phyloP scores from a whole-genome alignment of 2,888 invertebrate species.

The Dioctria rufipes region DNA sequence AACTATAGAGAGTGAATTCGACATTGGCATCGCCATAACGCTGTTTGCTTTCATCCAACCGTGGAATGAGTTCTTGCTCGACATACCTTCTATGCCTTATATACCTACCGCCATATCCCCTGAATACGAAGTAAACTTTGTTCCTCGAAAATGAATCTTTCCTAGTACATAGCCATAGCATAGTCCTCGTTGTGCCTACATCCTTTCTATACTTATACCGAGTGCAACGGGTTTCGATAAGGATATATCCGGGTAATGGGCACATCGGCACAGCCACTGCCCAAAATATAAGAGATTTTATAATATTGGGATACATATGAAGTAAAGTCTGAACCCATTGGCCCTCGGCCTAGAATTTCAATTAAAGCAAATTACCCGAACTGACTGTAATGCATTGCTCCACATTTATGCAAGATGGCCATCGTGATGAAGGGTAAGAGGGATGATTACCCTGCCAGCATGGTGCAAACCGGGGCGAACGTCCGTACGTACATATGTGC shows the following conservation, averaged over 20 bases:
- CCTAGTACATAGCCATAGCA: not conserved
- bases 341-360: constrained; percentile 48
- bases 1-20: constrained; percentile 11
- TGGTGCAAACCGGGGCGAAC: not conserved
- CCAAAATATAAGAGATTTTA: constrained; percentile 47
- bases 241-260: not conserved
- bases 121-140: constrained; percentile 40
- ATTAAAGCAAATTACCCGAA: constrained; percentile 53
- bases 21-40: constrained; percentile 46
- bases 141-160: constrained; percentile 52
- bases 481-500: constrained; percentile 25
- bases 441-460: constrained; percentile 1
- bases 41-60: constrained; percentile 55
- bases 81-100: not conserved
- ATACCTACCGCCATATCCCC: too few species aligned
- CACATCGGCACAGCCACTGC: not conserved
- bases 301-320: constrained; percentile 41
- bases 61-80: constrained; percentile 43
- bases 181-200: not conserved
- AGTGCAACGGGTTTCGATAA: constrained; percentile 8
- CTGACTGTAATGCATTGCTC: constrained; percentile 43
- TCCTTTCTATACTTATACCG: constrained; percentile 15
- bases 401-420: constrained; percentile 49
- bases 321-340: constrained; percentile 36
- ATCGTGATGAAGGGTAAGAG: not conserved